Evolutionary conservation across 2,888 invertebrate species (phyloP), one percentile per base, ranked within the genome.

Genomic region (Andricus curvator): DNA sequence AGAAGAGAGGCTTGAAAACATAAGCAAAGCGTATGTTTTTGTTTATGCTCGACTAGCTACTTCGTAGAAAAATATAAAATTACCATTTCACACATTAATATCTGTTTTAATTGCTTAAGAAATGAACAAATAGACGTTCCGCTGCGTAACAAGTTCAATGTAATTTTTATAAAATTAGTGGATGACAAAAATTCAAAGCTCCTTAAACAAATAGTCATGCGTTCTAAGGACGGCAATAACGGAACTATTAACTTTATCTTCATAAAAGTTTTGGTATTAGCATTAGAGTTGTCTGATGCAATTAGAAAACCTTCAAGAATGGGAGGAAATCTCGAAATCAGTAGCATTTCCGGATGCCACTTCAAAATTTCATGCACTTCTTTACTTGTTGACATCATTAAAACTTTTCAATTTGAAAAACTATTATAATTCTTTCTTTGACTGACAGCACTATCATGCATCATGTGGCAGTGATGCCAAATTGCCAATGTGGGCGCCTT

Each of bases 221-320:
- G 80, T n/a, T 82, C 78, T n/a, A 91, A 83, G 22, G 56, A 64
- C 4, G 92, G 92, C 88, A 90, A 92, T 82, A 87, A 86, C 17
- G 91, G 91, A 2, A 87, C 87, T 9, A 77, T 79, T 20, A 93
- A 64, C 83, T 89, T 90, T 3, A 92, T 81, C 78, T 87, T 89
- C 0, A 92, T 79, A 13, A 80, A 81, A 29, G 80, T 79, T 80
- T 88, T 86, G 6, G 84, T 77, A 79, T 83, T 84, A 25, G 66
- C n/a, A 78, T 85, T 83, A 25, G 68, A 77, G 20, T 83, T 83
- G 11, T 83, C 68, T 17, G 81, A 60, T 4, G 89, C 67, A 6
- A 81, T 86, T 29, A 92, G 77, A 80, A 90, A 88, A 25, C 92
- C 92, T 76, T 87, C 85, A 90, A 90, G 92, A 29, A 88, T 88